These are phyloP conservation scores for Neoniphon sammara DNA, from an alignment of 2,797 vertebrate species.

Conservation along the genomic window DNA sequence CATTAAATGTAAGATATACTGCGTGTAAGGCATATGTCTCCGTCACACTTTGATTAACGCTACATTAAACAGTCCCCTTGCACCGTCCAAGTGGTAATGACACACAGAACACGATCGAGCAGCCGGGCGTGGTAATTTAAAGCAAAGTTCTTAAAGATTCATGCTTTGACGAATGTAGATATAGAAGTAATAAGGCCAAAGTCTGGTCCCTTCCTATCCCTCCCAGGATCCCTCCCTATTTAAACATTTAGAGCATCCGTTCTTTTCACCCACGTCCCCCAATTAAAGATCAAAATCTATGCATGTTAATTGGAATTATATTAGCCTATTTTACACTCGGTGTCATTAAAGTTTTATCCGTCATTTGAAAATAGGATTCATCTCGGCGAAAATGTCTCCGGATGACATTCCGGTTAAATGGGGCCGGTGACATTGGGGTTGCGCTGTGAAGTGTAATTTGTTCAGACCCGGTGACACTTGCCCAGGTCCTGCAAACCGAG, in stretches of 20 bases:
- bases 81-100: not conserved
- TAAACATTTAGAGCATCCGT: constrained; percentile 53
- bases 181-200: constrained; percentile 27
- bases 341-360: constrained; percentile 44
- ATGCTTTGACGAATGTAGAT: constrained; percentile 31
- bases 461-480: constrained; percentile 33
- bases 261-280: constrained; percentile 28
- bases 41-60: constrained; percentile 5
- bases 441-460: constrained; percentile 26
- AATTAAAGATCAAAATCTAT: constrained; percentile 58
- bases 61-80: constrained; percentile 8
- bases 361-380: constrained; percentile 42
- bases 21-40: not conserved
- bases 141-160: constrained; percentile 30
- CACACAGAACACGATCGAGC: not conserved
- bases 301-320: constrained; percentile 63
- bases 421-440: constrained; percentile 16
- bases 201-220: constrained; percentile 9
- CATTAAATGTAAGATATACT: constrained; percentile 3
- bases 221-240: constrained; percentile 24
- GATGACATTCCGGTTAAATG: constrained; percentile 21
- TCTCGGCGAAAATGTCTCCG: constrained; percentile 20
- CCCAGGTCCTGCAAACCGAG: constrained; percentile 12
- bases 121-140: constrained; percentile 13
- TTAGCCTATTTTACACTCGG: constrained; percentile 36